These are phyloP conservation scores for Zygaena filipendulae DNA, from an alignment of 2,888 invertebrate genomes.

Conservation along the genomic window DNA sequence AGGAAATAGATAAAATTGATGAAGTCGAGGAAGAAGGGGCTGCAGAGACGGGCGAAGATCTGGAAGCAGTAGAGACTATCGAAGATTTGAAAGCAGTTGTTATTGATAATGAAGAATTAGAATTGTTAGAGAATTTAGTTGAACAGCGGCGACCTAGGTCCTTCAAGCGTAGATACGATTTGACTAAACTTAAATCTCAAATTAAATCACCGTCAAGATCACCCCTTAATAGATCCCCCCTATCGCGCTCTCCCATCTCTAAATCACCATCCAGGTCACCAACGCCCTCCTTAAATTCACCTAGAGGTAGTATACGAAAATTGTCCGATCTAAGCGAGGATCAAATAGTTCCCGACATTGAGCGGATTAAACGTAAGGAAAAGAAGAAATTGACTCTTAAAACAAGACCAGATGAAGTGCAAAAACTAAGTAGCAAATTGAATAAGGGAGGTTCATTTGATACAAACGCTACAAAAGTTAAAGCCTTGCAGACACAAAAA, in stretches of 20 bases:
- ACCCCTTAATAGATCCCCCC: constrained; percentile 52
- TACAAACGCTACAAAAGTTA: constrained; percentile 55
- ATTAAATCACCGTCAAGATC: constrained; percentile 52
- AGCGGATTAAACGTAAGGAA: constrained; percentile 58
- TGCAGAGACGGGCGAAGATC: constrained; percentile 37
- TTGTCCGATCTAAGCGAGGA: constrained; percentile 62
- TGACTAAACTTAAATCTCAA: constrained; percentile 48
- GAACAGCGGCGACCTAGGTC: constrained; percentile 60
- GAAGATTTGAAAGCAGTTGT: constrained; percentile 51
- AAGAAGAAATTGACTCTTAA: constrained; percentile 57
- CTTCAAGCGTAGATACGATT: constrained; percentile 56
- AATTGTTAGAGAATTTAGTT: constrained; percentile 63
- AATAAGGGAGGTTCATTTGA: constrained; percentile 61
- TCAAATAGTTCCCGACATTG: constrained; percentile 61
- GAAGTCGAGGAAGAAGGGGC: constrained; percentile 66
- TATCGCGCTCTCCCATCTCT: constrained; percentile 57
- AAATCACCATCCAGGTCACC: constrained; percentile 63
- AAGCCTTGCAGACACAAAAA: constrained; percentile 60
- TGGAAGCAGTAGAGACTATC: constrained; percentile 48
- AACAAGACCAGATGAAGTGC: constrained; percentile 54
- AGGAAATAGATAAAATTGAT: constrained; percentile 54
- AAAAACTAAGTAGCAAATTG: constrained; percentile 42
- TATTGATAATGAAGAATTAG: constrained; percentile 69
- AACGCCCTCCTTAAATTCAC: constrained; percentile 62
- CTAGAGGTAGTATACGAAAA: constrained; percentile 60